Base-by-base conservation (phyloP, 2,888 invertebrate species). In the Drosophila kambysellisi region DNA sequence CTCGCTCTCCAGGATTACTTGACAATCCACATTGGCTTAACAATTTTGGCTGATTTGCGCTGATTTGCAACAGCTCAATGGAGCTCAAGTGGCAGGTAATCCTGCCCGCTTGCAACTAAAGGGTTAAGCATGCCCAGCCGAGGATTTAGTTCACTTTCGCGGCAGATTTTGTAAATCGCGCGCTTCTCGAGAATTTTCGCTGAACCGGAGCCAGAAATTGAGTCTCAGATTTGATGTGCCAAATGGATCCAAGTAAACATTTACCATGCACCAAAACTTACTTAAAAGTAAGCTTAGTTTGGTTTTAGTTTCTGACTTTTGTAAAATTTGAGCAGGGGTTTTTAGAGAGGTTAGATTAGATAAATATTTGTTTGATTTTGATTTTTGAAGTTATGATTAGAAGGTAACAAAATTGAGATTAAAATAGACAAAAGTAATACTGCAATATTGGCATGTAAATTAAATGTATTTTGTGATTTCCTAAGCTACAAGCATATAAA, bases 1-100 rank as follows among this genome's bases (percentile, higher is more conserved):
- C 51, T 59, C 29, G 32, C 60, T 48, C 39, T 41, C 59, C 48
- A 32, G 83, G 83, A 83, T 83, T 83, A 83, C 76, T 71, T 52
- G 61, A 70, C 67, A 79, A 79, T 79, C 79, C 79, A 73, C 61
- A 39, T 62, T 74, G 76, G 80, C 74, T 80, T 80, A 80, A 62
- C 50, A 69, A 57, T 57, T 58, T 56, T 62, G 43, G 37, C 64
- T 62, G 74, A 82, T 82, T 79, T 52, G 68, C 76, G 81, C 70
- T 74, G 87, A 82, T 84, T 82, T 84, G 74, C 84, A 62, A 80
- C 85, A 85, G 81, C 83, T 88, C 81, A 88, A 85, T 85, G 85
- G 85, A 77, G 85, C 85, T 88, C 79, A 85, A 82, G 67, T 72
- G 64, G 68, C 85, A 85, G 85, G 85, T 88, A 88, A 85, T 85